Conservation (phyloP, 1,140 invertebrate species). For the Harpegnathos saltator region DNA sequence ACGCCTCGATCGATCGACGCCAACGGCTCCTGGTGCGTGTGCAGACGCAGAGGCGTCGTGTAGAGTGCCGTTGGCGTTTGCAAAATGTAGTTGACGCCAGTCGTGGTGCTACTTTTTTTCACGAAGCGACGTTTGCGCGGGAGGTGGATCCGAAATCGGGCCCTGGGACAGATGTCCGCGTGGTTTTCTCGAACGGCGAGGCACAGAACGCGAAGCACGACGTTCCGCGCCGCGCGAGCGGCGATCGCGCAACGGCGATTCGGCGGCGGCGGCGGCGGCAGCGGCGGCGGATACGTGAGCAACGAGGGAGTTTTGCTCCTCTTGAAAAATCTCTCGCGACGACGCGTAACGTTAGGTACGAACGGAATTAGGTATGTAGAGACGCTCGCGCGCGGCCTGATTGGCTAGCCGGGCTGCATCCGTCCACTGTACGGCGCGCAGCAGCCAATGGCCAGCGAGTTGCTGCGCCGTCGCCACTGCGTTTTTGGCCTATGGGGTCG, state of each 20-base stretch:
- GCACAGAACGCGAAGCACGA: neutral
- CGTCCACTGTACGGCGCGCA: neutral
- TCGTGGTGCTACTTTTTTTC: slow-evolving; percentile 22
- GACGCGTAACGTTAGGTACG: neutral
- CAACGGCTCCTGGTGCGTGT: neutral
- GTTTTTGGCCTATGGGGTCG: slow-evolving; percentile 61
- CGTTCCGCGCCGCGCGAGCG: neutral
- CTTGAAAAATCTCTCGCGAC: slow-evolving; percentile 15
- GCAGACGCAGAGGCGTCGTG: neutral
- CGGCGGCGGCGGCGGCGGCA: no score
- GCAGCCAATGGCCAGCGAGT: slow-evolving; percentile 42
- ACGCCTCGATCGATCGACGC: no score
- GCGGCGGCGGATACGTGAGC: no score
- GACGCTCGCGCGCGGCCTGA: neutral
- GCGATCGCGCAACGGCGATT: neutral
- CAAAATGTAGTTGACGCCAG: slow-evolving; percentile 5
- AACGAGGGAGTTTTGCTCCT: neutral
- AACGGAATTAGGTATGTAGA: neutral
- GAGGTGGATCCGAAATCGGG: neutral
- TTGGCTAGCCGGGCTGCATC: slow-evolving; percentile 38
- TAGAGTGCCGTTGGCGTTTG: neutral
- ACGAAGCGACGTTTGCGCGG: slow-evolving; percentile 45
- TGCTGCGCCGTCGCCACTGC: slow-evolving; percentile 69
- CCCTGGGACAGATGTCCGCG: neutral
- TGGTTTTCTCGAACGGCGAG: neutral